phyloP scores from a whole-genome alignment of 2,797 vertebrate species.

The Cuniculus paca region DNA sequence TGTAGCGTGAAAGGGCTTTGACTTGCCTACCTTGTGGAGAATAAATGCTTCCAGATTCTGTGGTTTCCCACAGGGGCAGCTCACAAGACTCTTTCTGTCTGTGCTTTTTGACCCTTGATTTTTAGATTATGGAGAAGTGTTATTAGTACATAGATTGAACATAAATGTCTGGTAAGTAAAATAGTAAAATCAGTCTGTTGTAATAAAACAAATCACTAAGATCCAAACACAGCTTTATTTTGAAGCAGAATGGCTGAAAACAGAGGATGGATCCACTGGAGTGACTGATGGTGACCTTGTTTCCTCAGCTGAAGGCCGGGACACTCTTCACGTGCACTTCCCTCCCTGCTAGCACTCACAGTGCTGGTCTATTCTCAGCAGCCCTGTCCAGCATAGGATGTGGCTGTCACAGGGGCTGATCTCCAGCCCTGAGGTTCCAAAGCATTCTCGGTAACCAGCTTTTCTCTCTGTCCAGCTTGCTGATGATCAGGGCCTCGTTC shows the following conservation, averaged over 20 bases:
- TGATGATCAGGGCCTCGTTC: slow-evolving; percentile 92
- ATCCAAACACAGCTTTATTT: background rate
- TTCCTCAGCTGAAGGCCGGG: background rate
- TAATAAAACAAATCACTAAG: slow-evolving; percentile 43
- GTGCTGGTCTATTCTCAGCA: background rate
- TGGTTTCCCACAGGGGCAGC: background rate
- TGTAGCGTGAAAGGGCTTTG: background rate
- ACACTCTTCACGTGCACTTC: background rate
- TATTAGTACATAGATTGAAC: slow-evolving; percentile 25
- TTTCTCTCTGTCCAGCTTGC: slow-evolving; percentile 91
- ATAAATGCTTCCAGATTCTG: slow-evolving; percentile 31
- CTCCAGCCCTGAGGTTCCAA: background rate
- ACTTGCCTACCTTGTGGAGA: background rate
- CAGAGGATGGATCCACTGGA: background rate
- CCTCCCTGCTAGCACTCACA: background rate
- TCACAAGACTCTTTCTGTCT: background rate
- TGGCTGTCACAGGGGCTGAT: accelerated
- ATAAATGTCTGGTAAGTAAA: slow-evolving; percentile 52
- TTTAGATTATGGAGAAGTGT: slow-evolving; percentile 36
- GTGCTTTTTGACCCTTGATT: slow-evolving; percentile 48
- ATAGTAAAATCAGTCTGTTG: slow-evolving; percentile 27
- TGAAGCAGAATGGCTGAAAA: background rate
- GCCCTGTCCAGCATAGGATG: background rate
- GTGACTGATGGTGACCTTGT: background rate
- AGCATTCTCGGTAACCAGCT: background rate